Base-by-base conservation (phyloP, 2,888 invertebrate genomes). In the Slavum lentiscoides region DNA sequence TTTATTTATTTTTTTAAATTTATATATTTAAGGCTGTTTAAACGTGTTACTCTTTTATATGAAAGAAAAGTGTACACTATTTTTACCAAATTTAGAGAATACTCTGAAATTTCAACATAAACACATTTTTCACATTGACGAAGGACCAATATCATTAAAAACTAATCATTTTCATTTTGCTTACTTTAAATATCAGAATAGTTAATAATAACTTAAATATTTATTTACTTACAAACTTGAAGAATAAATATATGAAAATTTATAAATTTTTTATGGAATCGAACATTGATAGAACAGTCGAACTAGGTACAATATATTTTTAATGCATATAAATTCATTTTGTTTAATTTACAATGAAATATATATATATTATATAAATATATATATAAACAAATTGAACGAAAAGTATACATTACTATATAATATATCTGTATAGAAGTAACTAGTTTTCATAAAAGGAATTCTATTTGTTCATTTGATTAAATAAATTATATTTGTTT, bases 401-500 rank as follows among this genome's bases (percentile, higher is more conserved):
- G 2, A n/a, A 66, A 66, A 66, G 2, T 39, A 3, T 15, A 39
- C 17, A 43, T 67, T 67, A n/a, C n/a, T n/a, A n/a, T 30, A 39
- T 6, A 30, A 30, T 30, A 7, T 49, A 19, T 58, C 13, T 17
- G 21, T 59, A 21, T 2, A 13, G 7, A 21, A 73, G 6, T 9
- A 39, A 55, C 2, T 30, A 17, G 2, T 6, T 59, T 75, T 39
- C 21, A 23, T 58, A 59, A 19, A 61, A 61, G n/a, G 49, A 30
- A 61, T 67, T 59, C 0, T 75, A 49, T 75, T 75, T 75, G 23
- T 59, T 59, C 75, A 75, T 30, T 68, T 75, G 67, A 43, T 58
- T 68, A 75, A 75, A 75, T 59, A 68, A 19, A 49, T 30, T 30
- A 5, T 75, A 59, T 76, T 75, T 76, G 67, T 59, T 76, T 67